Evolutionary conservation across 2,797 vertebrate genomes (phyloP).

Genomic region (Girardinus metallicus): DNA sequence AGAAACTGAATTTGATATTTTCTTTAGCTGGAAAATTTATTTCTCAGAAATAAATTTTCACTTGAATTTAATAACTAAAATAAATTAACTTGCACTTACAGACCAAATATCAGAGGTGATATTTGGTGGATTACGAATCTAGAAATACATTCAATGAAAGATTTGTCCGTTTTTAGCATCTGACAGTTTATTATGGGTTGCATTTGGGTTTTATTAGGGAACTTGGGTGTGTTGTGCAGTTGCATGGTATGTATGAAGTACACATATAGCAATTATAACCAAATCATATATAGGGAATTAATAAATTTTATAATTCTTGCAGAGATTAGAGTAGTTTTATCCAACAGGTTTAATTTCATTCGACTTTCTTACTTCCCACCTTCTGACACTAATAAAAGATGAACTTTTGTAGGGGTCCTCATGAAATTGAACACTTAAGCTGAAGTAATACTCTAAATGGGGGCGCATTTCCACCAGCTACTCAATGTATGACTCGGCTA

Average conservation of each 20-base stretch:
- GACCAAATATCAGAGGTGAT: neutral
- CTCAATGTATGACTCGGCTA: neutral
- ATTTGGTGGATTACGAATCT: neutral
- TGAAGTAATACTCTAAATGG: neutral
- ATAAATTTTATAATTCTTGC: neutral
- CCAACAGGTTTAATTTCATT: neutral
- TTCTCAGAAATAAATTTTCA: neutral
- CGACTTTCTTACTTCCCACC: neutral
- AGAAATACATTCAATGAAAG: neutral
- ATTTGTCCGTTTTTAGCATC: neutral
- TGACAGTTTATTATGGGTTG: neutral
- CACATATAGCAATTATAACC: neutral
- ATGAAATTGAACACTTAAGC: neutral
- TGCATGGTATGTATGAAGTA: neutral
- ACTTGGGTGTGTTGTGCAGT: neutral
- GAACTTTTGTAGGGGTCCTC: neutral
- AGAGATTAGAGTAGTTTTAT: neutral
- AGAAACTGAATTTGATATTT: neutral
- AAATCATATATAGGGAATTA: neutral
- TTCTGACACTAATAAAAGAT: neutral
- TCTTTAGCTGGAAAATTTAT: neutral
- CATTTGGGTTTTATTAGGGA: neutral
- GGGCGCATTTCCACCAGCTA: neutral
- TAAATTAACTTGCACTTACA: neutral
- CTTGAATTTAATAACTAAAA: neutral